Evolutionary conservation across 2,888 invertebrate genomes (phyloP), one percentile per base, ranked within the genome.

Genomic region (Thymelicus lineola): DNA sequence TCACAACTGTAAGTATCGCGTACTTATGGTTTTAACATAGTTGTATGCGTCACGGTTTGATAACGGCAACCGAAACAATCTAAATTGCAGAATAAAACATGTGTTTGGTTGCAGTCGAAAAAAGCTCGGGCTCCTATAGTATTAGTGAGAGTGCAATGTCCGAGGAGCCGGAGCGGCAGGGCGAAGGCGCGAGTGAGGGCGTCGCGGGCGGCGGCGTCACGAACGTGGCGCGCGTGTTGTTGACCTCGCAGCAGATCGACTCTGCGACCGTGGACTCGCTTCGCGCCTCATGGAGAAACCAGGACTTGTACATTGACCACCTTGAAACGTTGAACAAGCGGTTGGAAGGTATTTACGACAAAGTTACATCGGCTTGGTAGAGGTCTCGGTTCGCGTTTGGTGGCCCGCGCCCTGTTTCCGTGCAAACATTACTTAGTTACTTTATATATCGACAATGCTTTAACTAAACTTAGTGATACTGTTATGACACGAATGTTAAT

Each of bases 321-420:
- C 95, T 97, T 89, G 97, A 97, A 95, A 94, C 96, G 79, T 96
- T 96, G 94, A 94, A 95, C 89, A 94, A 95, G 93, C 95, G 95
- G 94, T 95, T 96, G 95, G 96, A 97, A 96, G 96, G 96, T 96
- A 96, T 95, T 95, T 92, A 94, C 88, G 91, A 88, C 88, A 90
- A 79, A 86, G 89, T 89, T 82, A 78, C 80, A 80, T 86, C 90
- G 91, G 87, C 90, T 91, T 90, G 88, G 88, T 92, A 90, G 92
- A 87, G 94, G 84, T 85, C 79, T 81, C 83, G 86, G 86, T 86
- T 85, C 89, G 86, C 84, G 86, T 81, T 77, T 70, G 77, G 78
- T 86, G 87, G 82, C 81, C 82, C 85, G 85, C 86, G 87, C 76
- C 78, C 77, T 80, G 78, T 79, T 79, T 75, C 75, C 79, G 81